phyloP scores from a whole-genome alignment of 1,140 invertebrate genomes.

The Sitobion miscanthi region DNA sequence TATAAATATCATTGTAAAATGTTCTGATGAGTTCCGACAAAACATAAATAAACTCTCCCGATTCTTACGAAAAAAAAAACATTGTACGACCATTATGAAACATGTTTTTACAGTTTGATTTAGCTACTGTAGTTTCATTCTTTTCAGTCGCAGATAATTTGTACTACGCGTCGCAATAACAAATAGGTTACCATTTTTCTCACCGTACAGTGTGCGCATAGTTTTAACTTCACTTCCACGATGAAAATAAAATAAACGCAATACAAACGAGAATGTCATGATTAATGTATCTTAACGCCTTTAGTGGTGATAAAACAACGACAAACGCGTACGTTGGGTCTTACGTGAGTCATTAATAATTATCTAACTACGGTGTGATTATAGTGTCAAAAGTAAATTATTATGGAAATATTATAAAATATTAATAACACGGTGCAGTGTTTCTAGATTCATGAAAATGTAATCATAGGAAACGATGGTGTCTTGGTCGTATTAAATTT shows the following conservation, averaged over 20 bases:
- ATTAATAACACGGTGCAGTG: not conserved
- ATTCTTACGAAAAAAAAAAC: not conserved
- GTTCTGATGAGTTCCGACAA: not conserved
- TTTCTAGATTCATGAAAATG: not conserved
- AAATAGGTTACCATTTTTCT: conserved; percentile 10
- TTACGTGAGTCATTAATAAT: not conserved
- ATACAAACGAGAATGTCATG: not conserved
- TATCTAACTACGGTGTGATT: not conserved
- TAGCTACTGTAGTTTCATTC: not conserved
- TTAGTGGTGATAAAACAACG: conserved; percentile 9
- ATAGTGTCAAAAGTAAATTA: conserved; percentile 6
- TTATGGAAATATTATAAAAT: conserved; percentile 7
- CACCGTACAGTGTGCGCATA: not conserved
- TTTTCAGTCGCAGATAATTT: not conserved
- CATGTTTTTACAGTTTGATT: conserved; percentile 17
- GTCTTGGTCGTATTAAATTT: not conserved
- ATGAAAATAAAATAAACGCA: not conserved
- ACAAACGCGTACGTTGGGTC: not conserved
- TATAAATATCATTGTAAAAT: not conserved
- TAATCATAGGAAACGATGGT: not conserved
- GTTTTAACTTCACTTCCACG: not conserved
- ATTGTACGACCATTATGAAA: not conserved
- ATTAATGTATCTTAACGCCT: not conserved
- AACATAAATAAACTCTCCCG: not conserved
- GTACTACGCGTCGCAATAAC: not conserved